Evolutionary conservation across 2,888 invertebrate genomes (phyloP).

Genomic region (Patella caerulea): DNA sequence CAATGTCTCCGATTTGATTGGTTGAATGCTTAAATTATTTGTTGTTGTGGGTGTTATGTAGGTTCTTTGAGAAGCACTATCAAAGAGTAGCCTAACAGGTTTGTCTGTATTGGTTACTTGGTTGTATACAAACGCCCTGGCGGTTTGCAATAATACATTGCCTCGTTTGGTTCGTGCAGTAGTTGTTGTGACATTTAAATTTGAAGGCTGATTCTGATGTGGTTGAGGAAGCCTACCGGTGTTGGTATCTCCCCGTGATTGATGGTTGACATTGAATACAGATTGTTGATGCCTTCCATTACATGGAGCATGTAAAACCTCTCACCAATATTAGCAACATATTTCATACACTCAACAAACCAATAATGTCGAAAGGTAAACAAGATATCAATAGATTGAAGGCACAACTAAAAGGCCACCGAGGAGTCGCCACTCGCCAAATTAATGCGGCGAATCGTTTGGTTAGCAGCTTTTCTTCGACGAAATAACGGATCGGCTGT

Average conservation of each 20-base stretch:
- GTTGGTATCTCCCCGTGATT: background rate
- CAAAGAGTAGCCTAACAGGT: no score
- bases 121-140: background rate
- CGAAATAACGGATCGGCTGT: no score
- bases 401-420: background rate
- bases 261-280: background rate
- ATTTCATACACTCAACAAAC: background rate
- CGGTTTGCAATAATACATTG: slow-evolving; percentile 16
- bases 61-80: no score
- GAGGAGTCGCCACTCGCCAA: background rate
- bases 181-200: background rate
- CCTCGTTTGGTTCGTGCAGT: background rate
- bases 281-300: slow-evolving; percentile 2
- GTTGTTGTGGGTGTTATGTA: no score
- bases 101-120: background rate
- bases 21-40: no score
- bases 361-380: background rate
- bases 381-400: slow-evolving; percentile 2
- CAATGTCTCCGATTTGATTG: no score
- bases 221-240: background rate
- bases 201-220: background rate
- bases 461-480: no score
- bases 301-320: background rate
- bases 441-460: background rate
- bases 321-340: no score